A percentile compares a stretch with the other conserved stretches of the same genome.
Conservation (phyloP, 2,888 invertebrate species). For the Neoaliturus tenellus region DNA sequence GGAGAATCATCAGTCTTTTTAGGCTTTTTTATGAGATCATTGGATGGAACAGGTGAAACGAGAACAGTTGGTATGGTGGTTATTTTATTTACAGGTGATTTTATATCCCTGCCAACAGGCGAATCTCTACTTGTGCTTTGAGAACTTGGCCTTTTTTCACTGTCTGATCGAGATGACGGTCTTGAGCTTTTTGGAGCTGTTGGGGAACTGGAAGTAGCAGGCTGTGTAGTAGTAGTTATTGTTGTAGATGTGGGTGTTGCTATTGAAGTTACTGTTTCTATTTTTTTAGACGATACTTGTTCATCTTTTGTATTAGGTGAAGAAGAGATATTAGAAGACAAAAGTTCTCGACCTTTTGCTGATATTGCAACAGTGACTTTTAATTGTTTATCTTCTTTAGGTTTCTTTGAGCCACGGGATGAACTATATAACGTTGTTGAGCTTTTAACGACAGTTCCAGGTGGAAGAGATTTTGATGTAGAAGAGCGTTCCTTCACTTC, state of each 20-base stretch:
- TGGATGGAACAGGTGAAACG: conserved; percentile 6
- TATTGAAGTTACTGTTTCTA: conserved; percentile 30
- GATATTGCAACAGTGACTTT: conserved; percentile 73
- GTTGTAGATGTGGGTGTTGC: neutral
- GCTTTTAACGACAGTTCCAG: conserved; percentile 72
- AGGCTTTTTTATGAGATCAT: conserved; percentile 48
- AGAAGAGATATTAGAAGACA: conserved; percentile 65
- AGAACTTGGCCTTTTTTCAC: conserved; percentile 49
- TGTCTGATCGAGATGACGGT: conserved; percentile 41
- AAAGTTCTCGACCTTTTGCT: conserved; percentile 70
- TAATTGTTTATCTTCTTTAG: conserved; percentile 71
- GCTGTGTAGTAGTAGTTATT: neutral
- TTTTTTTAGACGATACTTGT: conserved; percentile 13
- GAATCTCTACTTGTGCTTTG: conserved; percentile 36
- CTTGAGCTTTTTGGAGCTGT: conserved; percentile 41
- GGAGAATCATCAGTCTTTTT: conserved; percentile 50
- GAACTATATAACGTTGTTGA: conserved; percentile 72
- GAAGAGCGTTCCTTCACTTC: conserved; percentile 58
- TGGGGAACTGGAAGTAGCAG: neutral
- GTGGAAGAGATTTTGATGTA: conserved; percentile 52
- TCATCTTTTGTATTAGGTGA: conserved; percentile 52
- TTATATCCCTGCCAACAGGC: conserved; percentile 1
- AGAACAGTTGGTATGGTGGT: conserved; percentile 48
- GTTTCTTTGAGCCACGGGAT: conserved; percentile 62
- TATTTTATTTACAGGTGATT: conserved; percentile 39